Evolutionary conservation across 2,888 invertebrate genomes (phyloP), one percentile per base, ranked within the genome.

Genomic region (Trilocha varians): DNA sequence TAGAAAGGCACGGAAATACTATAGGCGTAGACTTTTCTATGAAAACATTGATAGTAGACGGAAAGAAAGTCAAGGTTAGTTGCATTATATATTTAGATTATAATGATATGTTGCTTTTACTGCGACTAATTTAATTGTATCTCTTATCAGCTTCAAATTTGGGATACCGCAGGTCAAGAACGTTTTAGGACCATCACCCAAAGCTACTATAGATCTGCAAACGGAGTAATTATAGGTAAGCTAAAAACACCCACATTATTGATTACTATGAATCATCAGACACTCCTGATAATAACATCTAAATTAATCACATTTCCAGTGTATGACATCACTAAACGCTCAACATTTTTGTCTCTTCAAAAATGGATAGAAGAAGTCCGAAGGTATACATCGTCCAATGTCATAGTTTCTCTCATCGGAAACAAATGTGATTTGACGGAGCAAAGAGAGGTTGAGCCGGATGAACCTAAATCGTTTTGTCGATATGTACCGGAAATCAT

Each of bases 1-100:
- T 97, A 53, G 98, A 98, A 84, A 89, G 94, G 54, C 97, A 98
- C 83, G 97, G 97, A 45, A 97, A 95, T 71, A 98, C 98, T 38
- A 98, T 98, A 69, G 98, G 98, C 50, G 98, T 98, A 43, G 98
- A 98, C 83, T 98, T 98, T 87, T 97, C 97, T 47, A 98, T 98
- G 97, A 98, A 98, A 90, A 98, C 97, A 41, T 90, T 98, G 34
- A 88, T 93, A 54, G 92, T 98, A 38, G 97, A 98, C 74, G 95
- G 94, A 40, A 98, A 98, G 79, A 93, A 93, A 87, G 94, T 98
- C 57, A 98, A 98, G 92, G 97, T 97, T 57, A 62, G 83, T 70
- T 37, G 55, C 55, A 53, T 59, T 65, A 49, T 47, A 48, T 57
- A 53, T 60, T 57, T 44, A 47, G 49, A 57, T 59, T 53, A 51